Evolutionary conservation across 2,888 invertebrate species (phyloP), one percentile per base, ranked within the genome.

Genomic region (Sussaba pulchella): DNA sequence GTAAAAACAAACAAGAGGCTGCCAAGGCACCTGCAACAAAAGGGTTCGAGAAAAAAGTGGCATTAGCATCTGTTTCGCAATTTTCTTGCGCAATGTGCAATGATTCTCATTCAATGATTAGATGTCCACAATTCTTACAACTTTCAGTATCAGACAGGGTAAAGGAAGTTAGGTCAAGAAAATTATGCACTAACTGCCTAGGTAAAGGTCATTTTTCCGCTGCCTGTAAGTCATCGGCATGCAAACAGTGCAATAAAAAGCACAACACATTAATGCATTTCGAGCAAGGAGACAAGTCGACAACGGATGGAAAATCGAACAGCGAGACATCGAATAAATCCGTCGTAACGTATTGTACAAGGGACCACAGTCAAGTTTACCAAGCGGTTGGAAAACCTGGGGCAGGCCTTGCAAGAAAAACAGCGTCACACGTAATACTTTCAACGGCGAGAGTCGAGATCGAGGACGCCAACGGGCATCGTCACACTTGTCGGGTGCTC

Each of bases 111-210:
- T 14, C 69, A 36, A 14, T 73, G 0, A 75, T 47, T 41, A 39
- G 21, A 39, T 83, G 76, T 39, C 47, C 80, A 19, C 36, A 69
- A 50, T 61, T 82, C 9, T 12, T 75, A 8, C 57, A 67, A 41
- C 39, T 78, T 1, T 50, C 78, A 5, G 8, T 31, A 41, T 8
- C 54, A 6, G 70, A 83, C 17, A 50, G 81, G 10, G 64, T 77
- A 43, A 61, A 72, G 6, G 70, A 76, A 71, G 76, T 52, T 19
- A 76, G 72, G 43, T 41, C 77, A 52, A 71, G 47, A 54, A 69
- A 76, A 9, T 50, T 85, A 17, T 87, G 85, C 59, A 45, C 75
- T 4, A 86, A 86, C 59, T 86, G 85, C 67, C 72, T 86, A 5
- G 74, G 70, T 41, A 31, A 79, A 36, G 82, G 82, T 5, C 85